phyloP scores from a whole-genome alignment of 1,140 invertebrate species.

The Danaus melanippus region DNA sequence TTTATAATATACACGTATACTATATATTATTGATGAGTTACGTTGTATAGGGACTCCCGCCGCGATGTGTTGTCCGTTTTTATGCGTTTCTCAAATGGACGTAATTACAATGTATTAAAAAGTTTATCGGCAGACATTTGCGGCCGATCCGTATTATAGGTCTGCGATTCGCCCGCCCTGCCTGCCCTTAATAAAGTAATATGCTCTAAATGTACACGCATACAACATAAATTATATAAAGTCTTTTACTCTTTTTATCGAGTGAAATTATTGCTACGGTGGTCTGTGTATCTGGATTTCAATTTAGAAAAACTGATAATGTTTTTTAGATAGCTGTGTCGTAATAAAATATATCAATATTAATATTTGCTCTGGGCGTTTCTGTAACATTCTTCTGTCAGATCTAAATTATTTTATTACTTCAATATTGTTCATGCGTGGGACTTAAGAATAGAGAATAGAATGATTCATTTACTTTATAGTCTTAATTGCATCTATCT shows the following conservation, averaged over 20 bases:
- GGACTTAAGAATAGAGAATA: conserved; percentile 21
- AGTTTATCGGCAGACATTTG: conserved; percentile 53
- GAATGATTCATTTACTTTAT: conserved; percentile 31
- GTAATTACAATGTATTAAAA: conserved; percentile 66
- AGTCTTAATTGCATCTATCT: conserved; percentile 39
- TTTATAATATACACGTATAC: conserved; percentile 23
- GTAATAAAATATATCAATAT: conserved; percentile 39
- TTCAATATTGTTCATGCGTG: conserved; percentile 14
- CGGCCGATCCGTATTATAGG: conserved; percentile 35
- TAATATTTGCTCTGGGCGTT: conserved; percentile 54
- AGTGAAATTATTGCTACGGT: conserved; percentile 62
- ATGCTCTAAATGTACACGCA: conserved; percentile 66
- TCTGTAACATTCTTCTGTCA: conserved; percentile 31
- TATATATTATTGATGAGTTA: conserved; percentile 41
- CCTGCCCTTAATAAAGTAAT: conserved; percentile 68
- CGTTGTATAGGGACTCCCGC: conserved; percentile 38
- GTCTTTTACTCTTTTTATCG: conserved; percentile 58
- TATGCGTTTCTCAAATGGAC: conserved; percentile 54
- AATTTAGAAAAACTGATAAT: conserved; percentile 60
- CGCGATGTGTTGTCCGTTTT: conserved; percentile 39
- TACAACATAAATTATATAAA: conserved; percentile 65
- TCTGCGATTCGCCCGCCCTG: conserved; percentile 50
- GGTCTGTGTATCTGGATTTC: conserved; percentile 59
- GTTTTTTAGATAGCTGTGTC: conserved; percentile 37
- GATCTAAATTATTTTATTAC: conserved; percentile 35